Evolutionary conservation across 2,888 invertebrate genomes (phyloP), one percentile per base, ranked within the genome.

Genomic region (Saturnia pavonia): DNA sequence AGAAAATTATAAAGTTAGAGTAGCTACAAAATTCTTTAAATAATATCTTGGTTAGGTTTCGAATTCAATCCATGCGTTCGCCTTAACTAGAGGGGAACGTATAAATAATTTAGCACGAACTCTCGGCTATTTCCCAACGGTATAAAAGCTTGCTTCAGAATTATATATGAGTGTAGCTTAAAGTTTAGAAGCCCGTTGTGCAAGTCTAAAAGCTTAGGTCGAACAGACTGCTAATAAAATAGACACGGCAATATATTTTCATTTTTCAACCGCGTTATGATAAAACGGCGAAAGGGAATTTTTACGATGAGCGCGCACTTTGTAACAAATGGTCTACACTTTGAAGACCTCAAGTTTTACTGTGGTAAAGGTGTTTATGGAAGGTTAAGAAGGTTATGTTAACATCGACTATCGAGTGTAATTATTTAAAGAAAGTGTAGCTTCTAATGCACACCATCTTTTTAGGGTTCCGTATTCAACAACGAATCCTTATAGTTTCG

Each of bases 151-250:
- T 83, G 88, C 88, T 86, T 91, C 90, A 92, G 93, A 94, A 94
- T 94, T 90, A 94, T 92, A 91, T 91, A 94, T 94, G 92, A 93
- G 91, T 82, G 78, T 84, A 90, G 93, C 92, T 94, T 94, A 92
- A 94, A 94, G 92, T 93, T 93, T 93, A 92, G 94, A 90, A 91
- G 91, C 92, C 85, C 86, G 81, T 86, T 86, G 86, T 92, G 91
- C 92, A 93, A 93, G 92, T 94, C 91, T 92, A 92, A 92, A 93
- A 92, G 93, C 92, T 93, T 91, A 87, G 92, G 86, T 81, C 80
- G 78, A 65, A 57, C 60, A 69, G 63, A 65, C 54, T 71, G 68
- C 69, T 72, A 54, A 43, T 70, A 54, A 40, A 16, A 69, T 69
- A 51, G 51, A 68, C 60, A 69, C n/a, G 69, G 68, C 54, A 27